These are phyloP conservation scores for Leuciscus waleckii DNA, from an alignment of 2,797 vertebrate species.

Conservation along the genomic window DNA sequence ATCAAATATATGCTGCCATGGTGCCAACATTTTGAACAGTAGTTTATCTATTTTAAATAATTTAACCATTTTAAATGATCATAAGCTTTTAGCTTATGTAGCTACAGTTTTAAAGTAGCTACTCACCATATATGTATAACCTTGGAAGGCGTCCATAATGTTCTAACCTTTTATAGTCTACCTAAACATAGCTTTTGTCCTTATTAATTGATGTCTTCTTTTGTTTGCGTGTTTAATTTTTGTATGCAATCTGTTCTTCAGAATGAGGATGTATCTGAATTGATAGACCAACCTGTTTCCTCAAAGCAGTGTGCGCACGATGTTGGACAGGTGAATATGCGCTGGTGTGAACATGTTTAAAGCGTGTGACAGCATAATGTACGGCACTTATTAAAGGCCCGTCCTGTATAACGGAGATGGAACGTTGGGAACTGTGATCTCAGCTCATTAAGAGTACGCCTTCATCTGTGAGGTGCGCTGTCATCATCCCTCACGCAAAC, in stretches of 20 bases:
- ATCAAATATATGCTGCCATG: background rate
- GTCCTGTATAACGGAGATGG: conserved; percentile 47
- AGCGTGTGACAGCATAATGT: conserved; percentile 28
- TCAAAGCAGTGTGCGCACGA: background rate
- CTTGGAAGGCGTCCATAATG: conserved; percentile 6
- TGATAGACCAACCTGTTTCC: conserved; percentile 20
- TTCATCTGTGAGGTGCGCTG: conserved; percentile 59
- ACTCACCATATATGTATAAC: background rate
- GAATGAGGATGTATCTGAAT: background rate
- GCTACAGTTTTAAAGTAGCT: background rate
- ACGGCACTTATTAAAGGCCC: conserved; percentile 58
- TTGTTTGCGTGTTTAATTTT: conserved; percentile 30
- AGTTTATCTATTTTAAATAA: background rate
- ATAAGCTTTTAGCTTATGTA: background rate
- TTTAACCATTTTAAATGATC: background rate
- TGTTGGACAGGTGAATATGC: conserved; percentile 39
- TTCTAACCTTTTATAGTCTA: background rate
- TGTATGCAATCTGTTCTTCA: conserved; percentile 35
- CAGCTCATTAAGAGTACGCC: conserved; percentile 66
- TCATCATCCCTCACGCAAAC: conserved; percentile 58
- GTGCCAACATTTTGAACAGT: background rate
- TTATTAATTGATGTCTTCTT: conserved; percentile 14
- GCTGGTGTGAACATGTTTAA: conserved; percentile 36
- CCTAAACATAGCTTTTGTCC: conserved; percentile 6
- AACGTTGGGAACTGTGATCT: conserved; percentile 62